Evolutionary conservation across 2,888 invertebrate genomes (phyloP).

Genomic region (Geophilus truncorum): DNA sequence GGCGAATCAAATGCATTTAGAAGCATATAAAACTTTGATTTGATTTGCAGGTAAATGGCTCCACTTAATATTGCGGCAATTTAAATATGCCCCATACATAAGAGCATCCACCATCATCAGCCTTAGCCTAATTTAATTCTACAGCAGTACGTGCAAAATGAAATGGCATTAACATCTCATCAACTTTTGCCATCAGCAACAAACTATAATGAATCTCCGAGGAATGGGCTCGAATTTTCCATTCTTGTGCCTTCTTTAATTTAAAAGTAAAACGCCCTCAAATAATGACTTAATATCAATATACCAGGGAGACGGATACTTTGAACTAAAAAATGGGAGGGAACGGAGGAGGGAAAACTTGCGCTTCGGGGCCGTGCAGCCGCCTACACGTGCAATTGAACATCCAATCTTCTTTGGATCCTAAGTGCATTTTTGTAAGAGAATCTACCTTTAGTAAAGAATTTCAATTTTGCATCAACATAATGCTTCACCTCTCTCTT

Average conservation of each 20-base stretch:
- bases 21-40: neutral
- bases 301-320: constrained; percentile 17
- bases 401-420: constrained; percentile 15
- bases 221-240: constrained; percentile 13
- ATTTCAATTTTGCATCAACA: constrained; percentile 27
- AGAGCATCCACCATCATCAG: constrained; percentile 12
- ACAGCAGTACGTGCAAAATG: constrained; percentile 13
- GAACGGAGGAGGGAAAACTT: neutral
- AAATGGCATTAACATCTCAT: constrained; percentile 33
- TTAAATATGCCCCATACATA: constrained; percentile 19
- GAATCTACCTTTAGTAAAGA: constrained; percentile 23
- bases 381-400: constrained; percentile 23
- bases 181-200: constrained; percentile 31
- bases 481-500: neutral
- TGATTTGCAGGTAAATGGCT: constrained; percentile 1
- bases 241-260: neutral
- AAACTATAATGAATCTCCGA: constrained; percentile 32
- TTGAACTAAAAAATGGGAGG: neutral
- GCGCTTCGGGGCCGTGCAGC: neutral
- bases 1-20: neutral
- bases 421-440: constrained; percentile 18
- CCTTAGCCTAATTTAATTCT: constrained; percentile 13
- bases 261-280: neutral
- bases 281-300: constrained; percentile 27
- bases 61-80: constrained; percentile 12